Base-by-base conservation (phyloP, 1,140 invertebrate species). In the Caenorhabditis inopinata region DNA sequence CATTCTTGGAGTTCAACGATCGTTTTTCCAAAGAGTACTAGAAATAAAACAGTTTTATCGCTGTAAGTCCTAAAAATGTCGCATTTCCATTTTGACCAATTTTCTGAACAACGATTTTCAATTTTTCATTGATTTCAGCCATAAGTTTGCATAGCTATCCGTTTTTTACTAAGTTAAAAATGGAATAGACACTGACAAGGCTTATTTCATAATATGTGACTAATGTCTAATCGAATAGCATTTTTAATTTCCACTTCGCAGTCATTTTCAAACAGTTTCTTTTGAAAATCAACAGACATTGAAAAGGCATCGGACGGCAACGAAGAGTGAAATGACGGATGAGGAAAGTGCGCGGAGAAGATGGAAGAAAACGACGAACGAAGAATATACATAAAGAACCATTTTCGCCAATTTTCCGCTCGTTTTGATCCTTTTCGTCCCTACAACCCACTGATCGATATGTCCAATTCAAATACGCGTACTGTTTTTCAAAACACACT, bases 361-460 rank as follows among this genome's bases (percentile, higher is more conserved):
- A 38, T 68, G 32, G 32, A 68, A 21, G 58, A 68, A 68, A 38
- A 68, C 35, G 32, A 21, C n/a, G 58, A 68, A 68, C 58, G 58
- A 68, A 42, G 5, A n/a, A 68, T 68, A 68, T 38, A 68, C 58
- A 68, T 68, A 68, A 68, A 68, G 58, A 68, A 68, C 58, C 29
- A 68, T 68, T 68, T 68, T 68, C 58, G 58, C 58, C 58, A 68
- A 68, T 68, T 68, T 68, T 68, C 58, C 58, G 58, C 58, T 68
- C 58, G 58, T 42, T 68, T 68, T 68, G 38, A 68, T 68, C 32
- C 58, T 68, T 68, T 68, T 68, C 58, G 58, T 29, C 58, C 58
- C 32, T 58, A 25, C 51, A 58, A 21, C 25, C 18, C 58, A 68
- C 58, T 68, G 58, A 68, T 68, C 58, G 58, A 68, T 68, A 68